Percentiles rank a stretch among this genome's conserved stretches.
Evolutionary conservation across 2,888 invertebrate genomes (phyloP).

Genomic region (Gasteruption jaculator): DNA sequence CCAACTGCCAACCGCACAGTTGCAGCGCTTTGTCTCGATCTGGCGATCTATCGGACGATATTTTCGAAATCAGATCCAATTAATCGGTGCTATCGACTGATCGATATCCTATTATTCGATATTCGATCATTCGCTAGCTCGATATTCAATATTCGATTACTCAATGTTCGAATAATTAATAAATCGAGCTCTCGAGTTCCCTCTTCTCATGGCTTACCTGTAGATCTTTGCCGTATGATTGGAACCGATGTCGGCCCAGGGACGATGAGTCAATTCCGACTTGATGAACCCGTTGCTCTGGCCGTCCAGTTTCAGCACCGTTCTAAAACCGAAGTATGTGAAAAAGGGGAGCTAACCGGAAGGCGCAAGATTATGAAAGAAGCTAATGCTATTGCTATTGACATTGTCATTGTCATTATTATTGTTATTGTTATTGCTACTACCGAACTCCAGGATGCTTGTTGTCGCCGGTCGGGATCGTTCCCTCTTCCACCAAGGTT

Average conservation of each 20-base stretch:
- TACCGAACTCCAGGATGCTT: constrained; percentile 62
- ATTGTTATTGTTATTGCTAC: constrained; percentile 7
- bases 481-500: constrained; percentile 65
- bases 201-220: constrained; percentile 46
- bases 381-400: neutral
- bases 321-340: constrained; percentile 33
- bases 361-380: neutral
- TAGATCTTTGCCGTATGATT: constrained; percentile 56
- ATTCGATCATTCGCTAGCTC: too few relatives aligned
- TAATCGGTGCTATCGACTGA: too few relatives aligned
- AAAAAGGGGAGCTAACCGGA: neutral
- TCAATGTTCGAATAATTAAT: constrained; percentile 6
- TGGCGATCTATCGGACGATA: too few relatives aligned
- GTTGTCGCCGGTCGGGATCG: constrained; percentile 57
- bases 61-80: too few relatives aligned
- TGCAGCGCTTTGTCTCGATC: constrained; percentile 77
- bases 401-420: constrained; percentile 3
- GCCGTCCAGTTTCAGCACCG: constrained; percentile 57
- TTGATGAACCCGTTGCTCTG: constrained; percentile 51
- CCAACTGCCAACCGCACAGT: constrained; percentile 87
- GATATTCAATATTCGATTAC: too few relatives aligned
- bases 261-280: constrained; percentile 60
- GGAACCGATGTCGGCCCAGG: constrained; percentile 64
- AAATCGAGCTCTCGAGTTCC: constrained; percentile 5
- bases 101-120: constrained; percentile 8